Conservation (phyloP, 2,797 vertebrate species). For the Gorsachius magnificus region DNA sequence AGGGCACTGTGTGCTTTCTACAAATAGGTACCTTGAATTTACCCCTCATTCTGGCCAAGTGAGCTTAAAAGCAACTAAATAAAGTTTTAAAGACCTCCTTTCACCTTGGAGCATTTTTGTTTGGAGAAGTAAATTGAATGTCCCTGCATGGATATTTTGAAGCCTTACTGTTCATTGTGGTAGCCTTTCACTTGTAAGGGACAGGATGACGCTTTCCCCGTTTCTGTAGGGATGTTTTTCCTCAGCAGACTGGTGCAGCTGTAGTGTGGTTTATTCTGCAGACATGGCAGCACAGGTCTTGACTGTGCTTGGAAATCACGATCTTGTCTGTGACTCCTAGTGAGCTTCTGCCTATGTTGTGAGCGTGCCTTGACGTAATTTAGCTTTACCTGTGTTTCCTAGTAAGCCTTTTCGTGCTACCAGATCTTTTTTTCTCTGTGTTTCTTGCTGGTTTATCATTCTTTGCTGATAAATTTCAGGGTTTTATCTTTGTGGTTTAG, state of each 20-base stretch:
- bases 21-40: not conserved
- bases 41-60: rapidly evolving
- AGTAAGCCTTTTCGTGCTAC: not conserved
- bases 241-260: not conserved
- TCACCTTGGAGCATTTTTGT: not conserved
- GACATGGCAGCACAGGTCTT: not conserved
- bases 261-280: not conserved
- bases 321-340: not conserved
- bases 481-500: not conserved
- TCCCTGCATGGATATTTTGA: not conserved
- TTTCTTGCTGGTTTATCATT: not conserved
- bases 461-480: not conserved
- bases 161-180: not conserved
- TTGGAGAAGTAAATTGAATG: not conserved
- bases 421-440: not conserved
- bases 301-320: not conserved
- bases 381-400: not conserved
- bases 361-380: not conserved
- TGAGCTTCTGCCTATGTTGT: not conserved
- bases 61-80: not conserved
- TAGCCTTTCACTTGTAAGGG: not conserved
- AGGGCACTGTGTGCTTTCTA: not conserved
- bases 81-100: not conserved
- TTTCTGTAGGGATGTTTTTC: not conserved
- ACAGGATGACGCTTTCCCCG: not conserved